phyloP scores from a whole-genome alignment of 2,888 invertebrate species.

The Kryphioiulus occultus region DNA sequence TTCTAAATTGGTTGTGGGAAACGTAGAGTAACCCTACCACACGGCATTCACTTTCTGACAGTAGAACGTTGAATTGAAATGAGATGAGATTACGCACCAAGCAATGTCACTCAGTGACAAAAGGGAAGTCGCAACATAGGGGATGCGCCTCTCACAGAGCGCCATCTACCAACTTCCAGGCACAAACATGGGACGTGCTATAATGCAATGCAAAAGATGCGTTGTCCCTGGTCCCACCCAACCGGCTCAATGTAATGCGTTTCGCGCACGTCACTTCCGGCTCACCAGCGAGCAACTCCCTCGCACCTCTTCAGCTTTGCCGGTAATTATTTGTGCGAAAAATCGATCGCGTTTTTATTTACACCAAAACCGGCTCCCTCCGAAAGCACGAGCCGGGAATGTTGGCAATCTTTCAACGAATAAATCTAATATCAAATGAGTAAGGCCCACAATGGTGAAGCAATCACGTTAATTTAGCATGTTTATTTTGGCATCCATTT shows the following conservation, averaged over 20 bases:
- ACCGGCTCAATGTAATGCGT: background rate
- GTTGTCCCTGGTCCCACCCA: too few relatives aligned
- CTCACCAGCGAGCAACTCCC: too few relatives aligned
- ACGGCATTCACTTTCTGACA: too few relatives aligned
- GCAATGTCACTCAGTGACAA: too few relatives aligned
- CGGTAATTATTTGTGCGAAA: background rate
- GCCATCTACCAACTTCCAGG: too few relatives aligned
- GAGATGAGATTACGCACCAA: slow-evolving; percentile 62
- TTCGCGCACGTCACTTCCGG: background rate
- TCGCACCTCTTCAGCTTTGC: background rate
- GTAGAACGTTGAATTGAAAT: too few relatives aligned
- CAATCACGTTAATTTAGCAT: background rate
- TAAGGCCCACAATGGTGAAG: background rate
- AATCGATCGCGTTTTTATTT: background rate
- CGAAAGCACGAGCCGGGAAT: background rate
- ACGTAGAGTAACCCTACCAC: too few relatives aligned
- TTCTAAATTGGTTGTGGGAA: too few relatives aligned
- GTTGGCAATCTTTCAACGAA: background rate
- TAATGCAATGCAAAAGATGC: too few relatives aligned
- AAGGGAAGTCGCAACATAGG: too few relatives aligned
- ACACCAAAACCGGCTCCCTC: background rate
- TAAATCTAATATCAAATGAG: background rate
- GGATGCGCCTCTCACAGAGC: too few relatives aligned
- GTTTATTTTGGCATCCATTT: background rate
- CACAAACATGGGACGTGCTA: too few relatives aligned